Evolutionary conservation across 2,113 vertebrate species (phyloP).

Genomic region (Phrynosoma platyrhinos): DNA sequence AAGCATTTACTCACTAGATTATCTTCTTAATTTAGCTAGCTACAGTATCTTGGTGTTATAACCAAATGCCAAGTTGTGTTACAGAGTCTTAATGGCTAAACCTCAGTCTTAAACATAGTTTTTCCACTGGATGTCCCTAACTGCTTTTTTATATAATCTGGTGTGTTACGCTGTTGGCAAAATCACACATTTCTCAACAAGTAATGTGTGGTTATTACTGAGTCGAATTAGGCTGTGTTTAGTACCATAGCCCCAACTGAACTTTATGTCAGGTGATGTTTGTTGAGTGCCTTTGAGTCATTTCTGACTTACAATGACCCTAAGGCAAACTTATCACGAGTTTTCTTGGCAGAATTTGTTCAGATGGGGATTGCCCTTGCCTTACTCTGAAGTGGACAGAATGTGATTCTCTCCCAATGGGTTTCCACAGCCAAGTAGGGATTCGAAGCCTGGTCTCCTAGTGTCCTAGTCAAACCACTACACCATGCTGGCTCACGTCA

Average conservation of each 20-base stretch:
- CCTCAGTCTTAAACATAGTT: not conserved
- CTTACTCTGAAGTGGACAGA: too few relatives aligned
- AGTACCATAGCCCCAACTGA: not conserved
- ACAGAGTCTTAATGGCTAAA: not conserved
- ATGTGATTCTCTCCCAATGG: too few relatives aligned
- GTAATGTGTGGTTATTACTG: too few relatives aligned
- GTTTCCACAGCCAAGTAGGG: too few relatives aligned
- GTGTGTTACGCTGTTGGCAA: not conserved
- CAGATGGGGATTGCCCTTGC: too few relatives aligned
- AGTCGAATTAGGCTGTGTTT: not conserved
- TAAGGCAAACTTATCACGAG: too few relatives aligned
- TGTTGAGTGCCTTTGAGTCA: not conserved
- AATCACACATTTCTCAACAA: not conserved
- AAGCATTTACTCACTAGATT: not conserved
- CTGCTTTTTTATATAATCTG: not conserved
- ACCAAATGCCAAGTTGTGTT: not conserved
- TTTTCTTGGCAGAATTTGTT: too few relatives aligned
- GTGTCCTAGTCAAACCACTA: too few relatives aligned
- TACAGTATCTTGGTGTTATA: not conserved
- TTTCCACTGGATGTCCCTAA: not conserved
- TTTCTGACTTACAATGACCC: too few relatives aligned
- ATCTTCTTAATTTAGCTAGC: not conserved
- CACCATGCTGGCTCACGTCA: too few relatives aligned
- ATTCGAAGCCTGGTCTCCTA: too few relatives aligned
- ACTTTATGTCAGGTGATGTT: not conserved